These are phyloP conservation scores for Drosophila leontia DNA, from an alignment of 1,140 invertebrate genomes.

Conservation along the genomic window DNA sequence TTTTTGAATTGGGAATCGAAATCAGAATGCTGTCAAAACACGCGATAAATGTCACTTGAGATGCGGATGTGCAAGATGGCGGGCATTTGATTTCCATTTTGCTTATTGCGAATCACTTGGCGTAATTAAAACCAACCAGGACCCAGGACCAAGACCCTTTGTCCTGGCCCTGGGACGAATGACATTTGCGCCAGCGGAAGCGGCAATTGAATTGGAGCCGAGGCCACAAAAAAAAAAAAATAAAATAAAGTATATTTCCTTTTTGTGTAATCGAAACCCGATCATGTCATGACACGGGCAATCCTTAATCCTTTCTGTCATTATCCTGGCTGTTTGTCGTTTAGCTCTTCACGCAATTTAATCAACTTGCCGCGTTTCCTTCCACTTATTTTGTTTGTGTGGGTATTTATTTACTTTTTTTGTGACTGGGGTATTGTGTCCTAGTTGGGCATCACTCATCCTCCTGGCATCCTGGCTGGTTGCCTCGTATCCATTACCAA, in stretches of 20 bases:
- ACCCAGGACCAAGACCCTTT: not conserved
- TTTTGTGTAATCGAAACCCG: conserved; percentile 72
- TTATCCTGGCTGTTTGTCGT: conserved; percentile 45
- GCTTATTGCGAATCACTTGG: conserved; percentile 76
- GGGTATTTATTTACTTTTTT: not conserved
- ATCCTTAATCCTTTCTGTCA: conserved; percentile 72
- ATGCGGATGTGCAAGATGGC: conserved; percentile 60
- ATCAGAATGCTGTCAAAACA: conserved; percentile 59
- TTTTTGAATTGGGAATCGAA: conserved; percentile 43
- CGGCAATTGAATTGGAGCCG: conserved; percentile 57
- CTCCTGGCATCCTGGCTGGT: not conserved
- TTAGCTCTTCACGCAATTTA: conserved; percentile 77
- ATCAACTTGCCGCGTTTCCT: conserved; percentile 75
- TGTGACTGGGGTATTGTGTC: conserved; percentile 19
- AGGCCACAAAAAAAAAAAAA: not conserved
- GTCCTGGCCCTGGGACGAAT: conserved; percentile 43
- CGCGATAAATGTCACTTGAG: conserved; percentile 68
- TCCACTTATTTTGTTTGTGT: conserved; percentile 7
- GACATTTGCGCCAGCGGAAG: conserved; percentile 76
- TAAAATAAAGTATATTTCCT: conserved; percentile 40
- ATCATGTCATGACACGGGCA: conserved; percentile 71
- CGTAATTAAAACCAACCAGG: conserved; percentile 64
- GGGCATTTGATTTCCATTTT: conserved; percentile 72
- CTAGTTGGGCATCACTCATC: conserved; percentile 10
- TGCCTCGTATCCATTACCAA: conserved; percentile 76